Base-by-base conservation (phyloP, 1,140 invertebrate species). In the Mactra quadrangularis region DNA sequence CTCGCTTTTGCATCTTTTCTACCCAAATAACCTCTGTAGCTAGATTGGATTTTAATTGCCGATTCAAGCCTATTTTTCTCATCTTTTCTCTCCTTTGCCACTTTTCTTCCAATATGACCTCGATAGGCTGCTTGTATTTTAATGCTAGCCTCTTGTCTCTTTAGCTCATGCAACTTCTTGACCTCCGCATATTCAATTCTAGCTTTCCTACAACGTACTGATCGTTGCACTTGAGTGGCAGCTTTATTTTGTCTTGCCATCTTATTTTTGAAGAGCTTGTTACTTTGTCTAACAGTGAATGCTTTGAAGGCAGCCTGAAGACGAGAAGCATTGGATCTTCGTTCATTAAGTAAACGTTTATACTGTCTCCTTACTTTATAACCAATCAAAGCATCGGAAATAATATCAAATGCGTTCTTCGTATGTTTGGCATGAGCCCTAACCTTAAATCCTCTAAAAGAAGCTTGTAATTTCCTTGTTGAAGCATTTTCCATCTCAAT, bases 321-420 rank as follows among this genome's bases (percentile, higher is more conserved):
- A 11, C 55, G 33, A 1, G 72, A 15, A 17, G 72, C 72, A 29
- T 31, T 35, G 31, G 9, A 6, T 33, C 6, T 75, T 27, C 60
- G 52, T 45, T 29, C 57, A 27, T 41, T 17, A 33, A n/a, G 25
- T 35, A 29, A 31, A 60, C 57, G 27, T 45, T 75, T 52, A 31
- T 62, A 35, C 9, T 4, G 38, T 31, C 52, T 59, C 29, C 75
- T 77, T 33, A 27, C 27, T 38, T 53, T 66, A 22, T 52, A 77
- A 29, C 38, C 62, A 27, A 22, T 77, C 15, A 77, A 77, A n/a
- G 38, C 76, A 27, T 62, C 62, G 13, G 27, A 38, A 9, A 79
- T 79, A n/a, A 57, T 31, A 47, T 15, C 17, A 41, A 35, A n/a
- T 29, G 60, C 62, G 15, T 33, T 33, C 70, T 35, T 70, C 52